phyloP scores from a whole-genome alignment of 2,888 invertebrate genomes.

The Zygothrica quintamaculata region DNA sequence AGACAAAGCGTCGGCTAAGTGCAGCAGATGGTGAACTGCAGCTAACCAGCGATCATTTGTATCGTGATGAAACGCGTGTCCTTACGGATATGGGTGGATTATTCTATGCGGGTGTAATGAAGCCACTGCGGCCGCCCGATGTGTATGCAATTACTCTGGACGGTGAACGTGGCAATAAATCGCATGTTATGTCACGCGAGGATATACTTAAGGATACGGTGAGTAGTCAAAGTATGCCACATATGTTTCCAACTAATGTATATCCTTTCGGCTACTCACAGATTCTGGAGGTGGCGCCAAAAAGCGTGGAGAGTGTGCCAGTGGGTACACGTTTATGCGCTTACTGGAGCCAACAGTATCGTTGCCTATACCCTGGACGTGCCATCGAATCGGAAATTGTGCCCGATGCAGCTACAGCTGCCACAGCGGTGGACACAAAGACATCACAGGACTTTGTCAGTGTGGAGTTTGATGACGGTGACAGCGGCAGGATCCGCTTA shows the following conservation, averaged over 20 bases:
- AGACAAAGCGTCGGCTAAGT: slow-evolving; percentile 52
- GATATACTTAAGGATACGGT: slow-evolving; percentile 96
- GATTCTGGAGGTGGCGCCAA: slow-evolving; percentile 94
- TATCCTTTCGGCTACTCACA: too few relatives aligned
- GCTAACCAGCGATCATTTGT: slow-evolving; percentile 83
- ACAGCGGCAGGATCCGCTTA: slow-evolving; percentile 94
- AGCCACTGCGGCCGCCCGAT: slow-evolving; percentile 95
- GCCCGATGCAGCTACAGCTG: slow-evolving; percentile 84
- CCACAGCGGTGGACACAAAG: slow-evolving; percentile 15
- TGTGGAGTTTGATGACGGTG: slow-evolving; percentile 98
- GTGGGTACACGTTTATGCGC: slow-evolving; percentile 95
- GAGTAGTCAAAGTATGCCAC: slow-evolving; percentile 83
- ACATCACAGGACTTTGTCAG: slow-evolving; percentile 89
- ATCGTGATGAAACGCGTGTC: slow-evolving; percentile 89
- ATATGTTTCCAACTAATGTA: not conserved
- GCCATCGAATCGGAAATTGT: slow-evolving; percentile 90
- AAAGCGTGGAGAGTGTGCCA: slow-evolving; percentile 88
- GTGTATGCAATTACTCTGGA: slow-evolving; percentile 96
- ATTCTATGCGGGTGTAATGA: slow-evolving; percentile 95
- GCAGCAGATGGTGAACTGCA: slow-evolving; percentile 81
- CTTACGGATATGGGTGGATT: slow-evolving; percentile 95
- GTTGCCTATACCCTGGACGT: slow-evolving; percentile 96
- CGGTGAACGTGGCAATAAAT: slow-evolving; percentile 95
- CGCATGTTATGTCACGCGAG: slow-evolving; percentile 95
- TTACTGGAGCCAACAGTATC: slow-evolving; percentile 98